These are phyloP conservation scores for Noturus placidus DNA, from an alignment of 2,113 vertebrate genomes.

Conservation along the genomic window DNA sequence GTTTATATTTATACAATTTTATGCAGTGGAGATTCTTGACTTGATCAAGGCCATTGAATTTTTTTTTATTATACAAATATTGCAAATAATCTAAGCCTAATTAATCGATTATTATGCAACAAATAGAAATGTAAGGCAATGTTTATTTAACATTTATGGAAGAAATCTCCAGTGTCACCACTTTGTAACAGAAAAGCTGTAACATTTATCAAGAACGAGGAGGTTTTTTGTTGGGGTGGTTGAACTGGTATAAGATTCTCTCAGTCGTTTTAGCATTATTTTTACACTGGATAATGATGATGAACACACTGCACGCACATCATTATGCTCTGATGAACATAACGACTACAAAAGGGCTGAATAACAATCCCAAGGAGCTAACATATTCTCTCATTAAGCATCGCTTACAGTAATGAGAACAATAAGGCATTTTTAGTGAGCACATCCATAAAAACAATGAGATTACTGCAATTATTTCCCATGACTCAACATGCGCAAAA, in stretches of 20 bases:
- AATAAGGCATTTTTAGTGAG: neutral
- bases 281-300: neutral
- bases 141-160: neutral
- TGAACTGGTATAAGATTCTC: neutral
- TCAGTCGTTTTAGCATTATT: neutral
- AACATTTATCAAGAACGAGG: neutral
- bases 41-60: no score
- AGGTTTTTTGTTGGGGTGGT: neutral
- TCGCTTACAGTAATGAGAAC: conserved; percentile 1
- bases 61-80: no score
- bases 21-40: no score
- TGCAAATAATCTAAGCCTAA: neutral
- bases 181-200: neutral
- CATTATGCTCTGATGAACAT: neutral
- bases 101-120: neutral
- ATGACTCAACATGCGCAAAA: neutral
- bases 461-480: conserved; percentile 10
- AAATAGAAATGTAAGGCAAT: neutral
- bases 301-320: neutral
- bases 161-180: neutral
- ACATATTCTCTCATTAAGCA: neutral
- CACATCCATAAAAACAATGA: neutral
- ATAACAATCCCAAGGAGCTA: neutral
- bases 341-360: neutral
- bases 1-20: no score